These are phyloP conservation scores for Lepidochitona cinerea DNA, from an alignment of 2,888 invertebrate species.

Conservation along the genomic window DNA sequence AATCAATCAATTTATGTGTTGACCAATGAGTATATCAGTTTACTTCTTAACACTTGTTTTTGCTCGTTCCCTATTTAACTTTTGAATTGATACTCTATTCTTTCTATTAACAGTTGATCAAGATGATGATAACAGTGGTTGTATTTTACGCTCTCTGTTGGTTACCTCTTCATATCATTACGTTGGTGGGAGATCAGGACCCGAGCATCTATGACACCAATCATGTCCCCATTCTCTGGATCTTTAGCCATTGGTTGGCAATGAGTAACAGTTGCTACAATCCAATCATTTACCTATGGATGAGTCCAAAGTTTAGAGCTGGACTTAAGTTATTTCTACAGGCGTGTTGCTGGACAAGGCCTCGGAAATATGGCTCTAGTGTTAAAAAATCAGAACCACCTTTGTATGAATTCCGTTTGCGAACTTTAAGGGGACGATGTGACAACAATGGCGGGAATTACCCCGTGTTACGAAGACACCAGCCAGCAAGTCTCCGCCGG, in stretches of 20 bases:
- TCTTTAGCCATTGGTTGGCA: slow-evolving; percentile 47
- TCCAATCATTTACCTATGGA: slow-evolving; percentile 48
- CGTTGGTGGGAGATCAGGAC: slow-evolving; percentile 41
- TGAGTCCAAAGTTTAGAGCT: slow-evolving; percentile 49
- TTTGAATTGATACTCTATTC: no score
- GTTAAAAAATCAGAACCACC: background rate
- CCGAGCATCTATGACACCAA: slow-evolving; percentile 40
- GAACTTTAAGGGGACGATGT: background rate
- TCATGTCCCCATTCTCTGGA: slow-evolving; percentile 43
- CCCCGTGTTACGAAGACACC: background rate
- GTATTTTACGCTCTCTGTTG: slow-evolving; percentile 50
- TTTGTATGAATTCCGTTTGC: background rate
- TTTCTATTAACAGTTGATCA: slow-evolving; percentile 41
- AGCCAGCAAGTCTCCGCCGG: background rate
- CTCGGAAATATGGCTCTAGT: background rate
- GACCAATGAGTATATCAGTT: no score
- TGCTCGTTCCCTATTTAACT: no score
- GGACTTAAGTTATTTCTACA: slow-evolving; percentile 36
- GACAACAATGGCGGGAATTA: background rate
- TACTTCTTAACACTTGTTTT: no score
- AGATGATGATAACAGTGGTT: slow-evolving; percentile 53
- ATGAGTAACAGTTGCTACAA: slow-evolving; percentile 53
- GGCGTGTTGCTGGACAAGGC: background rate
- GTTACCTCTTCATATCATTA: slow-evolving; percentile 46
- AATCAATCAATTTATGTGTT: no score